Evolutionary conservation across 2,797 vertebrate species (phyloP).

Genomic region (Taenioides sp.): DNA sequence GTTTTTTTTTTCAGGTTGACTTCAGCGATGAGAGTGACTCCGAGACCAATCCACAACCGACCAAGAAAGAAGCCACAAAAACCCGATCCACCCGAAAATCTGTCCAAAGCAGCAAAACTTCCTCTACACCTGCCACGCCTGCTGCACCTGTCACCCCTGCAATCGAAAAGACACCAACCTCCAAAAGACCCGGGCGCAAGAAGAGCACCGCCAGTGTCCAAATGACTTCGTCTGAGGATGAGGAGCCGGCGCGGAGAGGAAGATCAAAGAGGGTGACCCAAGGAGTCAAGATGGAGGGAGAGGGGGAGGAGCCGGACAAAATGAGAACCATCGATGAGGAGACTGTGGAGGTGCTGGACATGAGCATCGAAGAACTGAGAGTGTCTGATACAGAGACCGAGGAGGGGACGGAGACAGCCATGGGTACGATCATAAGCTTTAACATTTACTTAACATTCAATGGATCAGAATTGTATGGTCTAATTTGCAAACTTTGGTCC

Average conservation of each 20-base stretch:
- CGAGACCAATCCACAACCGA: constrained; percentile 59
- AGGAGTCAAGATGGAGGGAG: constrained; percentile 17
- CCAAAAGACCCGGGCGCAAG: constrained; percentile 37
- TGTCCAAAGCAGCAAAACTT: constrained; percentile 33
- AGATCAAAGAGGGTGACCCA: constrained; percentile 46
- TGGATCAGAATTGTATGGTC: no score
- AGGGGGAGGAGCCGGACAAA: constrained; percentile 69
- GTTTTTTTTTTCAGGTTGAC: constrained; percentile 71
- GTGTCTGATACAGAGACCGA: constrained; percentile 77
- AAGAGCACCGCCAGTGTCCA: constrained; percentile 35
- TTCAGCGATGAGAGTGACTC: constrained; percentile 91
- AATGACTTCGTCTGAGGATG: constrained; percentile 62
- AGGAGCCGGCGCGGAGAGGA: constrained; percentile 56
- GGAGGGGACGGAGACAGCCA: constrained; percentile 41
- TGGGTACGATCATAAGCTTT: constrained; percentile 8
- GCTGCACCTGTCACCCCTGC: constrained; percentile 24
- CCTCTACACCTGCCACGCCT: constrained; percentile 26
- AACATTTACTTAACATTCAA: no score
- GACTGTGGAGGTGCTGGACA: constrained; percentile 58
- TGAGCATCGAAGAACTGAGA: constrained; percentile 79
- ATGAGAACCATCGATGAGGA: constrained; percentile 82
- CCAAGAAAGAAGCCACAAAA: constrained; percentile 52
- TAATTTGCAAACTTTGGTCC: no score
- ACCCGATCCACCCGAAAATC: constrained; percentile 40
- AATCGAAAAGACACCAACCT: constrained; percentile 29